Evolutionary conservation across 2,888 invertebrate species (phyloP).

Genomic region (Polietes domitor): DNA sequence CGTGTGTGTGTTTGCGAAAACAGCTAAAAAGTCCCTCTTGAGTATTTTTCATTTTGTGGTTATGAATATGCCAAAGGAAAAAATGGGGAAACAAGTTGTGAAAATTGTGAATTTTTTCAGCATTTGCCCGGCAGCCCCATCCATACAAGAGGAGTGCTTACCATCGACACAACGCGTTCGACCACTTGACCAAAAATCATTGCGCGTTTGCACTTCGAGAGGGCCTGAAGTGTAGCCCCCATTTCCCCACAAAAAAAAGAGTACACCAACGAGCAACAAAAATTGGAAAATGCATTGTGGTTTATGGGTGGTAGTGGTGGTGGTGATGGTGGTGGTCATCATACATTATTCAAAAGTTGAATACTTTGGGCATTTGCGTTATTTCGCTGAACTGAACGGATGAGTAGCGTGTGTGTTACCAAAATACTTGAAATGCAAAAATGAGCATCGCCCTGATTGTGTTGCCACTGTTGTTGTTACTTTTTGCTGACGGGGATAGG

Average conservation of each 20-base stretch:
- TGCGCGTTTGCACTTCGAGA: background rate
- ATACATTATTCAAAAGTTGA: conserved; percentile 41
- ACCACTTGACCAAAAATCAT: conserved; percentile 27
- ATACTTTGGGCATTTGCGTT: conserved; percentile 17
- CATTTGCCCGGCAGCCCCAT: background rate
- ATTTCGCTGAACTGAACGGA: background rate
- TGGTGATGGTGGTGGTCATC: background rate
- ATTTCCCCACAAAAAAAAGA: background rate
- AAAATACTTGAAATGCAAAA: conserved; percentile 23
- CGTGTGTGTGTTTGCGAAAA: too few relatives aligned
- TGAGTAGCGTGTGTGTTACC: background rate
- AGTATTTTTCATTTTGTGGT: conserved; percentile 22
- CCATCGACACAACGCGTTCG: conserved; percentile 3
- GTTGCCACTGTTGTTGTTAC: conserved; percentile 6
- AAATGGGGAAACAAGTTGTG: background rate
- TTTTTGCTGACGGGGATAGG: background rate
- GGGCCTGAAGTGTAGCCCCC: background rate
- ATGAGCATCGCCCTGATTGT: conserved; percentile 1
- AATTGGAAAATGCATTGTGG: conserved; percentile 40
- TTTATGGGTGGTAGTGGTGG: conserved; percentile 15
- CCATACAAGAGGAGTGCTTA: background rate
- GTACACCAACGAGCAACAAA: background rate
- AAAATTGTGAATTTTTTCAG: background rate
- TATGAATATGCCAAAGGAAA: conserved; percentile 1
- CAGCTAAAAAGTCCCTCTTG: conserved; percentile 7